These are phyloP conservation scores for Arrhamphus sclerolepis DNA, from an alignment of 2,797 vertebrate genomes.

Conservation along the genomic window DNA sequence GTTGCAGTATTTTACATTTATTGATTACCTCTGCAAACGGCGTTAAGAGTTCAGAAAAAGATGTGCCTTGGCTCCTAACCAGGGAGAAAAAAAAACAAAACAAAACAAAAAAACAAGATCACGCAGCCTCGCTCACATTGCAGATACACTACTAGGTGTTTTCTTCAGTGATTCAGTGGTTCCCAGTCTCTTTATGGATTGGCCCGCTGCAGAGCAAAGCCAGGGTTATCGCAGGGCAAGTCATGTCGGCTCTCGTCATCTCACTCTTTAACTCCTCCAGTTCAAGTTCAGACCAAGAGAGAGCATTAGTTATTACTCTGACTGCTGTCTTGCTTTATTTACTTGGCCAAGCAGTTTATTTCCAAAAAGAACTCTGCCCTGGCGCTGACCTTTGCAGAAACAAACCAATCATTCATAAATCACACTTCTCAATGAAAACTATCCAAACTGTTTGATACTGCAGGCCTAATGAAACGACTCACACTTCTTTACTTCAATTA, in stretches of 20 bases:
- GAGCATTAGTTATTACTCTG: conserved; percentile 57
- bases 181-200: conserved; percentile 41
- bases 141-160: conserved; percentile 25
- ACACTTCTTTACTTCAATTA: conserved; percentile 70
- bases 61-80: conserved; percentile 21
- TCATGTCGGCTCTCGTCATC: conserved; percentile 43
- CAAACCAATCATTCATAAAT: conserved; percentile 68
- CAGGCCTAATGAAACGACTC: conserved; percentile 69
- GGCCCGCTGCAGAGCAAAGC: conserved; percentile 27
- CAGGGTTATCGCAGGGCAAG: conserved; percentile 39
- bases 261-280: conserved; percentile 31
- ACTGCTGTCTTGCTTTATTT: conserved; percentile 66
- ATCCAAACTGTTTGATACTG: conserved; percentile 71
- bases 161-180: conserved; percentile 24
- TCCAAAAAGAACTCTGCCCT: conserved; percentile 33
- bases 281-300: conserved; percentile 30
- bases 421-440: conserved; percentile 61
- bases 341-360: conserved; percentile 54
- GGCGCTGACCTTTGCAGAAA: conserved; percentile 65
- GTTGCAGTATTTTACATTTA: conserved; percentile 13
- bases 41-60: conserved; percentile 25
- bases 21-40: conserved; percentile 10
- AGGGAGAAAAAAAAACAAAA: conserved; percentile 19
- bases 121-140: conserved; percentile 6
- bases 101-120: background rate